Evolutionary conservation across 2,797 vertebrate genomes (phyloP).

Genomic region (Myotis planiceps): DNA sequence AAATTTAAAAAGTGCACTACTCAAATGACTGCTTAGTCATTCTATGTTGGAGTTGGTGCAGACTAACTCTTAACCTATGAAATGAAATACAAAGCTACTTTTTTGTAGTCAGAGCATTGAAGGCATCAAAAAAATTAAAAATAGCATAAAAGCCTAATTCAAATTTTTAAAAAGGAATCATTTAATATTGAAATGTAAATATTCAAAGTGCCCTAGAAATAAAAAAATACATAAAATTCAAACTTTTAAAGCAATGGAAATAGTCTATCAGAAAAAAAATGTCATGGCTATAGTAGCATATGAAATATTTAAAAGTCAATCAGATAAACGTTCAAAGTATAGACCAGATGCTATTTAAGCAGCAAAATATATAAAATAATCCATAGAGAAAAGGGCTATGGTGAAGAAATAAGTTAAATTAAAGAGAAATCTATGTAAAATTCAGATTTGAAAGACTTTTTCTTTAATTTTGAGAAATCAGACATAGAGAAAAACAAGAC

Average conservation of each 20-base stretch:
- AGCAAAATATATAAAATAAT: neutral
- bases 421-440: neutral
- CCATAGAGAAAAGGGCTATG: neutral
- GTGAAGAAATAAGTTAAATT: neutral
- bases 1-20: slow-evolving; percentile 59
- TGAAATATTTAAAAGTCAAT: slow-evolving; percentile 1
- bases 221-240: neutral
- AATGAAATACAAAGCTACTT: slow-evolving; percentile 58
- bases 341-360: neutral
- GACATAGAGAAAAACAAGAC: slow-evolving; percentile 1
- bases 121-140: slow-evolving; percentile 45
- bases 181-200: slow-evolving; percentile 38
- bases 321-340: slow-evolving; percentile 19
- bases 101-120: slow-evolving; percentile 14
- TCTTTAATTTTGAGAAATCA: slow-evolving; percentile 33
- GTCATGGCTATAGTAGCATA: neutral
- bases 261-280: neutral
- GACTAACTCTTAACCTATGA: slow-evolving; percentile 58
- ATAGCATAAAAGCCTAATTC: slow-evolving; percentile 26
- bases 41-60: neutral
- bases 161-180: slow-evolving; percentile 8
- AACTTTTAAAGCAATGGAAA: neutral
- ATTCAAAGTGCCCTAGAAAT: slow-evolving; percentile 17
- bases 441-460: neutral
- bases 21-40: slow-evolving; percentile 41